Conservation (phyloP, 2,888 invertebrate genomes). For the Danaus chrysippus region DNA sequence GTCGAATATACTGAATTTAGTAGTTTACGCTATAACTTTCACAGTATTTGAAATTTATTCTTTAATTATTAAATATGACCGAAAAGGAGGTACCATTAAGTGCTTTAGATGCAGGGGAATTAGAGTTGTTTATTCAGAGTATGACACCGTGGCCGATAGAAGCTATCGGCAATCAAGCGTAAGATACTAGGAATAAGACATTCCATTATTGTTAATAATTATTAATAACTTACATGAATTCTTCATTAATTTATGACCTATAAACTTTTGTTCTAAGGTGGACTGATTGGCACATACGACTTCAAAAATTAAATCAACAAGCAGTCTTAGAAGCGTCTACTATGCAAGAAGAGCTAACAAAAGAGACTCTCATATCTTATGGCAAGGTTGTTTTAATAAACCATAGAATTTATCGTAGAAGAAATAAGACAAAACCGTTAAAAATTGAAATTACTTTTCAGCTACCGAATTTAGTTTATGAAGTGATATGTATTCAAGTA, state of each 20-base stretch:
- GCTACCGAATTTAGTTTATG: slow-evolving; percentile 87
- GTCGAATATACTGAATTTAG: background rate
- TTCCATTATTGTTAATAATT: too few species aligned
- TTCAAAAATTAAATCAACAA: slow-evolving; percentile 93
- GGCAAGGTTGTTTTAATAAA: slow-evolving; percentile 79
- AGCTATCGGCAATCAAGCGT: slow-evolving; percentile 81
- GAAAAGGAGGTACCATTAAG: slow-evolving; percentile 68
- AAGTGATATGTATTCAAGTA: slow-evolving; percentile 88
- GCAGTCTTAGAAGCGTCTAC: slow-evolving; percentile 89
- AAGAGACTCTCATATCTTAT: slow-evolving; percentile 87
- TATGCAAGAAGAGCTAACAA: slow-evolving; percentile 89
- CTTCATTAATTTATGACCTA: slow-evolving; percentile 5
- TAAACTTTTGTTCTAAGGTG: slow-evolving; percentile 75
- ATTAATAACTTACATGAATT: slow-evolving; percentile 7
- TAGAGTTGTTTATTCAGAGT: slow-evolving; percentile 86
- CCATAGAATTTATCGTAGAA: background rate
- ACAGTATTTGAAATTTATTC: background rate
- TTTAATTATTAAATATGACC: slow-evolving; percentile 57
- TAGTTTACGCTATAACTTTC: too few species aligned
- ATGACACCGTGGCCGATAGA: slow-evolving; percentile 82
- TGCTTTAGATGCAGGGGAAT: slow-evolving; percentile 83
- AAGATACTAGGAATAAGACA: slow-evolving; percentile 31
- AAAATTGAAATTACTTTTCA: slow-evolving; percentile 44
- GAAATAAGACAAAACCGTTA: background rate
- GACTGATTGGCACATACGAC: slow-evolving; percentile 89